Base-by-base conservation (phyloP, 35 echinoderm and acorn worm species). In the Ophiothrix spiculata region DNA sequence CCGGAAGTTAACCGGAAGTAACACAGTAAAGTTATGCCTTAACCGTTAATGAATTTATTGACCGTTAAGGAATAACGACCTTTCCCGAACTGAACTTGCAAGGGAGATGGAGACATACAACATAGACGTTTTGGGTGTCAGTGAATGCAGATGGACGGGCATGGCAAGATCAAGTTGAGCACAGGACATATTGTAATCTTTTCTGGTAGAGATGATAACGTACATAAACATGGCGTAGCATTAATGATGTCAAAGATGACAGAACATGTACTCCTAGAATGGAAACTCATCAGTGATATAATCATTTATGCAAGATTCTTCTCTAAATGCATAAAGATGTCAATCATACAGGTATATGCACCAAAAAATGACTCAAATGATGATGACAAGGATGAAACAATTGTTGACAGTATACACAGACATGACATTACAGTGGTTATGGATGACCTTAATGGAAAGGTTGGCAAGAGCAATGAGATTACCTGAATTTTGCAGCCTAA, bases 401-500 rank as follows among this genome's bases (percentile, higher is more conserved):
- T n/a, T n/a, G n/a, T n/a, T n/a, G n/a, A n/a, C n/a, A n/a, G n/a
- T n/a, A n/a, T n/a, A n/a, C n/a, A n/a, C n/a, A n/a, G n/a, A n/a
- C n/a, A n/a, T n/a, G n/a, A 54, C 21, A 54, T 54, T 54, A 54
- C 45, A 54, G 45, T 54, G 45, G 45, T 54, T 54, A 54, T 54
- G 45, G 45, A 21, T 54, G 45, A 54, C 45, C 45, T 8, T 54
- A 54, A 54, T 54, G 45, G 8, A 54, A 54, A 54, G 45, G 45
- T 54, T 8, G 45, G 45, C 8, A 21, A 54, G 45, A 54, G 45
- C 45, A 54, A 54, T 54, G 45, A 54, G 21, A 21, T n/a, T n/a
- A n/a, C n/a, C n/a, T n/a, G 87, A 89, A 1, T 83, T 89, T 56
- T 89, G 87, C 40, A 35, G 23, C n/a, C 25, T 42, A 33, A 89